Evolutionary conservation across 2,113 vertebrate genomes (phyloP).

Genomic region (Engystomops pustulosus): DNA sequence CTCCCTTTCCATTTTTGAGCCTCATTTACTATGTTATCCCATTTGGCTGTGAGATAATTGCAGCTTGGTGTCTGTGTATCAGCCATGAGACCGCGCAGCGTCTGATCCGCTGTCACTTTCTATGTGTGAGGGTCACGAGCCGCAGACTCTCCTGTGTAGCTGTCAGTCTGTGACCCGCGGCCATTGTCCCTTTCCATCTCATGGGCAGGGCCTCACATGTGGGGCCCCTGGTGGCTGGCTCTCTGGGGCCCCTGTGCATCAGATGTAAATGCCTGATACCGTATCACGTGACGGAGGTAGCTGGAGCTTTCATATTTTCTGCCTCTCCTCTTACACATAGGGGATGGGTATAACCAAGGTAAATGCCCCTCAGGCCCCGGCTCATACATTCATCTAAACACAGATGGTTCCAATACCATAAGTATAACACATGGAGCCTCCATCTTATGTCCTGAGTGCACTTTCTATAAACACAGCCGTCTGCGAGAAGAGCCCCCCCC

Average conservation of each 20-base stretch:
- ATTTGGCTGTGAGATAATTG: not conserved
- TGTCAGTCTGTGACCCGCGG: not conserved
- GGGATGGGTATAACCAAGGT: not conserved
- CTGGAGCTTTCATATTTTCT: not conserved
- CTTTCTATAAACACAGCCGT: conserved; percentile 6
- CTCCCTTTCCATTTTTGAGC: not conserved
- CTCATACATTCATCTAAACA: not conserved
- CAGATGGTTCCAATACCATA: not conserved
- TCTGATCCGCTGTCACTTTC: not conserved
- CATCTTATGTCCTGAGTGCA: not conserved
- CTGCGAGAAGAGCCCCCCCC: not conserved
- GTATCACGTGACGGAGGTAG: not conserved
- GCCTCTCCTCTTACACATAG: not conserved
- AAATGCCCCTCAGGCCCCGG: not conserved
- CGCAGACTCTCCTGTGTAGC: not conserved
- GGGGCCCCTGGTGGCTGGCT: not conserved
- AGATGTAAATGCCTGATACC: not conserved
- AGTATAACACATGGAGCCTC: not conserved
- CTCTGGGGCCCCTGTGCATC: not conserved
- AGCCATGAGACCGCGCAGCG: not conserved
- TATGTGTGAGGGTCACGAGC: not conserved
- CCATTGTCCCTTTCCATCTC: not conserved
- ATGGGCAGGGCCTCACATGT: not conserved
- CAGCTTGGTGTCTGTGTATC: not conserved
- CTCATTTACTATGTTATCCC: conserved; percentile 4